Base-by-base conservation (phyloP, 2,113 vertebrate genomes). In the Choloepus hoffmanni region DNA sequence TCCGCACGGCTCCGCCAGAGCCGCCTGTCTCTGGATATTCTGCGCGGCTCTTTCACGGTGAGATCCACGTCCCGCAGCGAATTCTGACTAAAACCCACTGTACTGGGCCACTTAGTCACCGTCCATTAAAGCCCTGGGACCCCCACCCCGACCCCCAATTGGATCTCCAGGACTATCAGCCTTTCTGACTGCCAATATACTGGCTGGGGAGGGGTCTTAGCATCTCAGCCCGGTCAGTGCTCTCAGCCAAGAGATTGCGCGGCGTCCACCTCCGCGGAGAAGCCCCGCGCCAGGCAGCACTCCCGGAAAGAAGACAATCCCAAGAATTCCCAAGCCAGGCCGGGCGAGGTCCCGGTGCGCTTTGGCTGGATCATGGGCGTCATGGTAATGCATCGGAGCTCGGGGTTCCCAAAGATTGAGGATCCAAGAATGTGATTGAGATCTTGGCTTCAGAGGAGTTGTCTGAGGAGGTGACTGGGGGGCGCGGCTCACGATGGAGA, bases 351-450 rank as follows among this genome's bases (percentile, higher is more conserved):
- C 13, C 98, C 97, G 0, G 95, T 98, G 14, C 95, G 97, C 81
- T 99, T 99, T 85, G 98, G 98, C 76, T 99, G 98, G 98, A 67
- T 99, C 50, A 97, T 95, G 0, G 98, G 98, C 24, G 98, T 99
- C 60, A 98, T 98, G 98, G 98, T 98, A 94, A 98, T 95, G 6
- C 19, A 40, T 18, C 21, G 13, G 12, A 58, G 5, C 13, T n/a
- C 40, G 50, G 13, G 50, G 43, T 74, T 89, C 79, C 40, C 67
- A 40, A 74, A 89, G 83, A 15, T 36, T 78, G 53, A 48, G 82
- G 26, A 55, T 63, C 79, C 70, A 85, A 7, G 24, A 18, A 4
- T 6, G 48, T 7, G 4, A n/a, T n/a, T n/a, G n/a, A n/a, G 48
- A 85, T 50, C 30, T 63, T 92, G 1, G 1, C 36, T 62, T n/a